Conservation (phyloP, 2,888 invertebrate species). For the Hoplodrina ambigua region DNA sequence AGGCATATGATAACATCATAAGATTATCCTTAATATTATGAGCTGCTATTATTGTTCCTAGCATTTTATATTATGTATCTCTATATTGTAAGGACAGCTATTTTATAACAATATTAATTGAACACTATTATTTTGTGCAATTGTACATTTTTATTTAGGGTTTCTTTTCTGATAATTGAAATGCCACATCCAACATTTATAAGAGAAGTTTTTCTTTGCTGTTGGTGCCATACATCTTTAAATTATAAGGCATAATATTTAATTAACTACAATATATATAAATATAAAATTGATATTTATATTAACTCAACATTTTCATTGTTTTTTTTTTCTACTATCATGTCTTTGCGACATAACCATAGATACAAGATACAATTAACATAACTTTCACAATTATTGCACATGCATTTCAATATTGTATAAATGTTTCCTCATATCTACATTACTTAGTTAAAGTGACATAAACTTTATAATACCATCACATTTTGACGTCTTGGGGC, state of each 20-base stretch:
- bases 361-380: constrained; percentile 41
- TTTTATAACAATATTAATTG: constrained; percentile 55
- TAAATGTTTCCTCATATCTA: constrained; percentile 28
- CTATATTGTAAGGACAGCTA: constrained; percentile 34
- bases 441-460: constrained; percentile 29
- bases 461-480: constrained; percentile 50
- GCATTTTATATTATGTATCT: constrained; percentile 57
- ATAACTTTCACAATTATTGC: constrained; percentile 60
- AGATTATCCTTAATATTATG: constrained; percentile 61
- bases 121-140: constrained; percentile 61
- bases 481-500: constrained; percentile 42
- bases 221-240: neutral
- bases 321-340: constrained; percentile 25
- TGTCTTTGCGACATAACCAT: constrained; percentile 44
- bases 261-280: constrained; percentile 8
- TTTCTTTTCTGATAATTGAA: constrained; percentile 28
- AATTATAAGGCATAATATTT: constrained; percentile 30
- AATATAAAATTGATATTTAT: constrained; percentile 32
- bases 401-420: constrained; percentile 57
- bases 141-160: constrained; percentile 42
- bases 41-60: constrained; percentile 62
- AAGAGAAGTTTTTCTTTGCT: constrained; percentile 24
- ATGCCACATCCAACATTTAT: constrained; percentile 52
- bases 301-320: constrained; percentile 36
- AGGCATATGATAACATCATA: constrained; percentile 65